These are phyloP conservation scores for Tetragonula clypearis DNA, from an alignment of 1,140 invertebrate genomes.

Conservation along the genomic window DNA sequence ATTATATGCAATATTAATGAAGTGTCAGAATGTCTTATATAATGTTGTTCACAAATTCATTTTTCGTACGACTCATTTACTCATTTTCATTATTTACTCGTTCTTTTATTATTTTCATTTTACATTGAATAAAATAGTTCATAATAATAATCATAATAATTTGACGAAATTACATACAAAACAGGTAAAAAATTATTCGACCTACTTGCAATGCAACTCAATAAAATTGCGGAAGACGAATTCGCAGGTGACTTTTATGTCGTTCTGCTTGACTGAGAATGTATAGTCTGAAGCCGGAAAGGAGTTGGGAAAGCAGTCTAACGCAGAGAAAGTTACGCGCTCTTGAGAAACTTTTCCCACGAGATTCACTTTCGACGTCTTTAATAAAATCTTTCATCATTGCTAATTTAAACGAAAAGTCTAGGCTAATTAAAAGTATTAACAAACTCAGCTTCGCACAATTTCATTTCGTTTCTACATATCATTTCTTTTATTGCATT, in stretches of 20 bases:
- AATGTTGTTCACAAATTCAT: too few relatives aligned
- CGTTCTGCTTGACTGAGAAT: slow-evolving; percentile 70
- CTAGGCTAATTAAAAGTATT: not conserved
- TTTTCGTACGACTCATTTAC: too few relatives aligned
- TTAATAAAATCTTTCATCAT: slow-evolving; percentile 37
- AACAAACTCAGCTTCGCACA: too few relatives aligned
- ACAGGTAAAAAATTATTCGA: not conserved
- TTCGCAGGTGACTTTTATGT: slow-evolving; percentile 61
- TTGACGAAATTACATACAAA: not conserved
- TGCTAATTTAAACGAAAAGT: not conserved
- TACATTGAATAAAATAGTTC: too few relatives aligned
- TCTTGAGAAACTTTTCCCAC: slow-evolving; percentile 76
- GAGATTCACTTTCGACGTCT: slow-evolving; percentile 71
- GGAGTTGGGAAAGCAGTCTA: slow-evolving; percentile 71
- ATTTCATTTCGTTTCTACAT: not conserved
- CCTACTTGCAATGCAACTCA: slow-evolving; percentile 14
- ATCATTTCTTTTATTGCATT: not conserved
- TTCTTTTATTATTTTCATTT: too few relatives aligned
- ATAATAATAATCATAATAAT: too few relatives aligned
- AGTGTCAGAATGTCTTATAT: too few relatives aligned
- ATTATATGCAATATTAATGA: too few relatives aligned
- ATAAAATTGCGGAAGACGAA: slow-evolving; percentile 49
- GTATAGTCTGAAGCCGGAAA: slow-evolving; percentile 61
- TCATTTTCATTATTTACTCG: too few relatives aligned
- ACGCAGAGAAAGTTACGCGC: slow-evolving; percentile 75